Percentiles rank a stretch among this genome's conserved stretches.
phyloP scores from a whole-genome alignment of 37 sponge, comb jelly and placozoan genomes.

The Chondrosia reniformis region DNA sequence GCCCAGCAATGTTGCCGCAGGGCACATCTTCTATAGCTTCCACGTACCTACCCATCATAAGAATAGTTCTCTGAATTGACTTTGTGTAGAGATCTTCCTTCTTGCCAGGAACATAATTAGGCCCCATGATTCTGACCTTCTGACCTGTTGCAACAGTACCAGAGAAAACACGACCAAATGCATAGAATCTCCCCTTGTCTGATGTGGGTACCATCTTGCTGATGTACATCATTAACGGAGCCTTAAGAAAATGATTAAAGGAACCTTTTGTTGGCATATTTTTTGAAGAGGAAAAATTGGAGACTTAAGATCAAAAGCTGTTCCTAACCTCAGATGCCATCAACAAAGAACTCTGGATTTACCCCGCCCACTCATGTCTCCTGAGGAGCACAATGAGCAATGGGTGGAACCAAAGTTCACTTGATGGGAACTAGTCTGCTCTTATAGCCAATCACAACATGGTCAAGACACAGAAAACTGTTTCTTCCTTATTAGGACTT shows the following conservation, averaged over 20 bases:
- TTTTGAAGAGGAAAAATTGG: too few species aligned
- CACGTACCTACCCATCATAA: conserved; percentile 97
- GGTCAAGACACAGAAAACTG: too few species aligned
- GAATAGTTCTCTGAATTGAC: conserved; percentile 93
- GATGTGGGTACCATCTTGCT: conserved; percentile 97
- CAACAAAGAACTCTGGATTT: too few species aligned
- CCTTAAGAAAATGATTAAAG: conserved; percentile 64
- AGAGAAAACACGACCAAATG: conserved; percentile 99
- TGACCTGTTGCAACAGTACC: conserved; percentile 93
- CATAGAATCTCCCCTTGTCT: conserved; percentile 99
- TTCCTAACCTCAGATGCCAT: too few species aligned
- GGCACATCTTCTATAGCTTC: conserved; percentile 99
- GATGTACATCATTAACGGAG: conserved; percentile 95
- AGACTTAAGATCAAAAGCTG: too few species aligned
- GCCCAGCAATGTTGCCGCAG: conserved; percentile 97
- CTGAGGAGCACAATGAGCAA: too few species aligned
- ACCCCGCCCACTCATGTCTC: too few species aligned
- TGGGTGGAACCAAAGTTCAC: too few species aligned
- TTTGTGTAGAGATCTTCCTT: conserved; percentile 92
- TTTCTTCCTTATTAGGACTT: too few species aligned
- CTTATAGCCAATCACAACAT: too few species aligned
- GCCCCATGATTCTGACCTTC: conserved; percentile 97
- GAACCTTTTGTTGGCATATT: too few species aligned
- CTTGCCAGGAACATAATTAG: conserved; percentile 97
- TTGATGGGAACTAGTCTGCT: too few species aligned